A percentile compares a stretch with the other conserved stretches of the same genome.
phyloP scores from a whole-genome alignment of 1,140 invertebrate species.

The Hydropsyche tenuis region DNA sequence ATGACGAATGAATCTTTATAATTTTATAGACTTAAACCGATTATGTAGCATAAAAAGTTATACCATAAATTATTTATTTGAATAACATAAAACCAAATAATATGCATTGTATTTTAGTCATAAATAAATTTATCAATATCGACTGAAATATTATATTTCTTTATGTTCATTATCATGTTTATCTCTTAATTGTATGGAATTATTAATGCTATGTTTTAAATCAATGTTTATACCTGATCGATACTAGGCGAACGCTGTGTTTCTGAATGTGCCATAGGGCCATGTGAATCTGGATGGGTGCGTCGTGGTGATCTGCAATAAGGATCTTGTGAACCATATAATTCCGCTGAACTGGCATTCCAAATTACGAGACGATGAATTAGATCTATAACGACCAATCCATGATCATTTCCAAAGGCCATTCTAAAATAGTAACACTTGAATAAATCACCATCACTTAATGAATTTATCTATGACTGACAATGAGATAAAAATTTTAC shows the following conservation, averaged over 20 bases:
- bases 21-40: no score
- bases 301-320: conserved; percentile 82
- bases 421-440: conserved; percentile 68
- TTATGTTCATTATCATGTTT: not conserved
- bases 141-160: not conserved
- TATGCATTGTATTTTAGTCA: no score
- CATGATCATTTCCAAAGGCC: conserved; percentile 95
- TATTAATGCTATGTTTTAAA: conserved; percentile 13
- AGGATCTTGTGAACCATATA: conserved; percentile 88
- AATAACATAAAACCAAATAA: no score
- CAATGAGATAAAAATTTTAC: conserved; percentile 64
- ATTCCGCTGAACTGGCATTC: conserved; percentile 82
- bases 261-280: conserved; percentile 65
- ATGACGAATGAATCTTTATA: no score
- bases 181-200: not conserved
- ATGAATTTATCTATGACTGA: not conserved
- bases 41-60: no score
- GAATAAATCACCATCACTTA: not conserved
- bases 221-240: conserved; percentile 77
- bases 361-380: conserved; percentile 89
- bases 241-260: conserved; percentile 85
- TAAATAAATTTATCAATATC: no score
- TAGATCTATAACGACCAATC: conserved; percentile 93
- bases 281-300: conserved; percentile 57
- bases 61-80: no score